Evolutionary conservation across 1,140 invertebrate genomes (phyloP), one percentile per base, ranked within the genome.

Genomic region (Zaprionus taronus): DNA sequence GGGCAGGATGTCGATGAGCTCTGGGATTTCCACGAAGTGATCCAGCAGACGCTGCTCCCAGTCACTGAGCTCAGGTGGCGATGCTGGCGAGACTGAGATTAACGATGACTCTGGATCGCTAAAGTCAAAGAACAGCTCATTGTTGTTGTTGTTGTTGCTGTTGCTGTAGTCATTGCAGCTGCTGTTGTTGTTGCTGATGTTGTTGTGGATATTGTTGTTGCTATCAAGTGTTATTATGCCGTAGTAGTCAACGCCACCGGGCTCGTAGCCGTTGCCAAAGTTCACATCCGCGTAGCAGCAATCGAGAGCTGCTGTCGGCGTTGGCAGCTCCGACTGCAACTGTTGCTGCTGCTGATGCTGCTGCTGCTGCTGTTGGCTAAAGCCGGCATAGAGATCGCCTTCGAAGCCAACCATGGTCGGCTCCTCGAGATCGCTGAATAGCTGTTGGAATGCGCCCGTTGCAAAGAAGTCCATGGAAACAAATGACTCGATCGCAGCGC

Each of bases 1-100:
- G 0, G 93, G 93, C 65, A 93, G 75, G n/a, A 91, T 91, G 53
- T 92, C 86, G 6, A 91, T 78, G 0, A 92, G 68, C n/a, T 92
- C 91, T 0, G 91, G 90, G 34, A 92, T 91, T 71, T 92, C 91
- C 28, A 91, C 82, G 36, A 74, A 92, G 44, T 92, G 81, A 14
- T 92, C 91, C 26, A 92, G 61, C 49, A 92, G 74, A 11, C 77
- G 73, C 47, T 91, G 80, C 44, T 92, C 91, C 91, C 91, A 92
- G 28, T 92, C 91, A n/a, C 81, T 79, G 1, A 92, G 44, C 24
- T 91, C 91, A 6, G 80, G 79, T 2, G 81, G 68, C 5, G 74
- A 72, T 36, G 26, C 9, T 34, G 22, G n/a, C 60, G 31, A 11
- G 28, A 28, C 9, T 1, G 44, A 53, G 0, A 44, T 34, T 7